phyloP scores from a whole-genome alignment of 2,113 vertebrate genomes.

The Proterorhinus semilunaris region DNA sequence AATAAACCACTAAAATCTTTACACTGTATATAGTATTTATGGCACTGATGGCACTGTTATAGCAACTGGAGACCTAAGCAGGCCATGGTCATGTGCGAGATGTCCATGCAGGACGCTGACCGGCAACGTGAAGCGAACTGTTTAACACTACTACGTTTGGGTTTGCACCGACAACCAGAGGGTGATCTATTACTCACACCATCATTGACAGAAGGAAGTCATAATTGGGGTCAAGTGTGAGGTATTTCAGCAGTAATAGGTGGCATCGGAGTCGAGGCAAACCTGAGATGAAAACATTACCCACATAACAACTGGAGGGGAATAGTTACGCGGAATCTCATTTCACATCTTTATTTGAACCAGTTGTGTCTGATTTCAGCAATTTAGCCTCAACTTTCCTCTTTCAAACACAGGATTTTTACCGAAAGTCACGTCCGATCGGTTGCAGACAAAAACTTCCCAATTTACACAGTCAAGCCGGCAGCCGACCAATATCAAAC shows the following conservation, averaged over 20 bases:
- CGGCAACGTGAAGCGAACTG: no score
- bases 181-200: not conserved
- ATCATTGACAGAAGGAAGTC: not conserved
- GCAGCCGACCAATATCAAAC: slow-evolving; percentile 44
- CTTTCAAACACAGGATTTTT: not conserved
- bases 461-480: slow-evolving; percentile 22
- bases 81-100: not conserved
- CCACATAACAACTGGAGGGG: not conserved
- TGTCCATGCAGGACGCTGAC: no score
- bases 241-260: not conserved
- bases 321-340: not conserved
- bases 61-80: not conserved
- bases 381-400: slow-evolving; percentile 2
- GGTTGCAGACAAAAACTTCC: slow-evolving; percentile 16
- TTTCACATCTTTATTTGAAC: not conserved
- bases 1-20: no score
- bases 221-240: not conserved
- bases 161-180: not conserved
- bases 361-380: not conserved
- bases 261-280: not conserved
- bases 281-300: not conserved
- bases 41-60: not conserved
- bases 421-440: slow-evolving; percentile 28
- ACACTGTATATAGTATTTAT: no score
- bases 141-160: no score